Base-by-base conservation (phyloP, 2,888 invertebrate genomes). In the Eremobia ochroleuca region DNA sequence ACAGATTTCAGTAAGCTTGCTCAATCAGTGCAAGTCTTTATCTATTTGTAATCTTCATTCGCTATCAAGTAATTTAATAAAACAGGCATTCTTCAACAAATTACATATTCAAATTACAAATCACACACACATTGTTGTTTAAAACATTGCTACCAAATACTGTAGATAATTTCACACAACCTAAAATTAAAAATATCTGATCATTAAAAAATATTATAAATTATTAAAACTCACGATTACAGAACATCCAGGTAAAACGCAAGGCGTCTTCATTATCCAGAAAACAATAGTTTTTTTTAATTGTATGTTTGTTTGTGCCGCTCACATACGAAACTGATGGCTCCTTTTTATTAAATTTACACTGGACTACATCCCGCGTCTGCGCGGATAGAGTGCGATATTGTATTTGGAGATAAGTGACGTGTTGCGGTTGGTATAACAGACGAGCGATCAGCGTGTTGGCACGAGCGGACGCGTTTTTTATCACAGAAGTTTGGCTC, bases 211-310 rank as follows among this genome's bases (percentile, higher is more conserved):
- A 73, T 65, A 81, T 49, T 55, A 73, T 4, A 49, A 87, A 93
- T 49, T 49, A 11, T 52, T 55, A 11, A 55, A 86, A 94, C 96
- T 96, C 82, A 96, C 96, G 77, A 95, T 88, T 58, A 81, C 81
- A 13, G 90, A 91, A 83, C 96, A 96, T 86, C 96, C 94, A 31
- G 95, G 95, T 21, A 96, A 68, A n/a, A 95, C 81, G 82, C 96
- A 96, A 25, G 94, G 93, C 58, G 89, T 90, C 90, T 93, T 94
- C 96, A 95, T 96, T 77, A 31, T 91, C 3, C 73, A 84, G 71
- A 25, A 68, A 49, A 85, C 9, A 25, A 62, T 77, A 11, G 2
- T 6, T 18, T 49, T 66, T 75, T 73, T 25, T 58, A 78, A 73
- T 58, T 68, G 28, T 78, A 18, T 64, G 9, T 46, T 9, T 58